These are phyloP conservation scores for Pocillopora damicornis DNA, from an alignment of 64 coral and sea anemone species.

Conservation along the genomic window DNA sequence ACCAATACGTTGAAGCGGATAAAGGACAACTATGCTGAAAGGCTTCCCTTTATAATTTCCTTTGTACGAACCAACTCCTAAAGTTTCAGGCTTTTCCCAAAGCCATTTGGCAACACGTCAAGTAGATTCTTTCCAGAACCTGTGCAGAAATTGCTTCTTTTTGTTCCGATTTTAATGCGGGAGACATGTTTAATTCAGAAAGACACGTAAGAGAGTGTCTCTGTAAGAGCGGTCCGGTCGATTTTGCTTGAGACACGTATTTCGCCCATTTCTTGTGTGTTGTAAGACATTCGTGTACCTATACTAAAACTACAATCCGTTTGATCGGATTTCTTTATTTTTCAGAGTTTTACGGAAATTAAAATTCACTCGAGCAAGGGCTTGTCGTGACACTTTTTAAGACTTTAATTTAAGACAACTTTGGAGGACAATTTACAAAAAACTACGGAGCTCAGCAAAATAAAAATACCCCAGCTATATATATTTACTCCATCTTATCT, in stretches of 20 bases:
- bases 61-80: no score
- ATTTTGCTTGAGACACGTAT: neutral
- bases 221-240: neutral
- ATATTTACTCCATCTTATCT: no score
- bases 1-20: no score
- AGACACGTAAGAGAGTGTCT: neutral
- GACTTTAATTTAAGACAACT: constrained; percentile 10
- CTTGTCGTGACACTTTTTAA: constrained; percentile 12
- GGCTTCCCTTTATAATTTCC: no score
- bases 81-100: no score
- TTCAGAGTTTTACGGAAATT: constrained; percentile 6
- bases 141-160: no score
- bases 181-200: no score
- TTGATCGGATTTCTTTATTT: constrained; percentile 17
- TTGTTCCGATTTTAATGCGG: no score
- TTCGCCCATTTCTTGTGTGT: neutral
- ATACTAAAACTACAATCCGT: neutral
- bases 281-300: neutral
- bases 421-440: constrained; percentile 16
- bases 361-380: neutral
- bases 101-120: no score
- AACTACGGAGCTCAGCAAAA: neutral
- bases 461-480: no score
- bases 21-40: no score
- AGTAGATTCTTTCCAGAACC: no score